Evolutionary conservation across 2,888 invertebrate species (phyloP).

Genomic region (Ophioninae sp.): DNA sequence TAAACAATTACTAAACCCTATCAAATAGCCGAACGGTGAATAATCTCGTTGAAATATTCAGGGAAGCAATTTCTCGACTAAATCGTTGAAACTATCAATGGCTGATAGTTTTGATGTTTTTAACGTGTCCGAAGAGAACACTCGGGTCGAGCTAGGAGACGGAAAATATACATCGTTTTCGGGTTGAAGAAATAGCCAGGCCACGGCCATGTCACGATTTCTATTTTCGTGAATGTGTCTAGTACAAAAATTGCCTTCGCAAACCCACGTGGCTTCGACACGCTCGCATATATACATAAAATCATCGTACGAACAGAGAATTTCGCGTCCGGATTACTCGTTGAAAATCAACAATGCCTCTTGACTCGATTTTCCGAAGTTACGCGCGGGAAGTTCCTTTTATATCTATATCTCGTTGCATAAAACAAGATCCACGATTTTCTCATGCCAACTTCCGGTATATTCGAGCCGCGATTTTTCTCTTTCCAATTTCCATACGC

Average conservation of each 20-base stretch:
- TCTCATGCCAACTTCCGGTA: background rate
- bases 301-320: slow-evolving; percentile 1
- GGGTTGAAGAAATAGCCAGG: slow-evolving; percentile 53
- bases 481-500: background rate
- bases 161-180: slow-evolving; percentile 29
- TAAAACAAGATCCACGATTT: slow-evolving; percentile 49
- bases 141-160: background rate
- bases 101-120: background rate
- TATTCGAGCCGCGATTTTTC: background rate
- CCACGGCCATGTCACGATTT: slow-evolving; percentile 60
- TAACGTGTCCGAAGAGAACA: background rate
- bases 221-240: slow-evolving; percentile 53
- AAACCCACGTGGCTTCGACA: slow-evolving; percentile 36
- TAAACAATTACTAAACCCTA: background rate
- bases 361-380: background rate
- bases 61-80: background rate
- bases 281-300: slow-evolving; percentile 22
- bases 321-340: slow-evolving; percentile 13
- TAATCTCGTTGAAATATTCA: background rate
- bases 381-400: background rate
- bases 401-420: slow-evolving; percentile 46
- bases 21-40: background rate
- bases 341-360: slow-evolving; percentile 26
- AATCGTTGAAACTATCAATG: background rate
- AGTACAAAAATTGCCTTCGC: slow-evolving; percentile 50